Evolutionary conservation across 2,113 vertebrate species (phyloP).

Genomic region (Lepisosteus oculatus): DNA sequence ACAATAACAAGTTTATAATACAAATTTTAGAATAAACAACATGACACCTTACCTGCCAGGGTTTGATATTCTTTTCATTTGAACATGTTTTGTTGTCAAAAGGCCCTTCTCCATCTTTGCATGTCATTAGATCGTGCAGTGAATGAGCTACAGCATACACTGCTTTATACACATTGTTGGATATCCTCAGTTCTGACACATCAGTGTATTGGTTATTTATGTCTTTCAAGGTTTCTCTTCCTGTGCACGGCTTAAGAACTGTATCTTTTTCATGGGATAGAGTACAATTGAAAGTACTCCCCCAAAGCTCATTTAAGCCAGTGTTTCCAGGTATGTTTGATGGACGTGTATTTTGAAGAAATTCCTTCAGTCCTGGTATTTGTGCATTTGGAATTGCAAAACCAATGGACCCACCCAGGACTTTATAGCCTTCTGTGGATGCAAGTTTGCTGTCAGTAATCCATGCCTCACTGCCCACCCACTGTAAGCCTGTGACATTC

Average conservation of each 20-base stretch:
- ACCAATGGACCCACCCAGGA: slow-evolving; percentile 14
- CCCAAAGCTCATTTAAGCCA: slow-evolving; percentile 23
- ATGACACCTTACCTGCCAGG: too few relatives aligned
- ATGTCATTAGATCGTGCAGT: neutral
- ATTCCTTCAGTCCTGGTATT: slow-evolving; percentile 7
- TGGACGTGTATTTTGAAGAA: slow-evolving; percentile 11
- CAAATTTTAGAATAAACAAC: too few relatives aligned
- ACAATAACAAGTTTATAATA: too few relatives aligned
- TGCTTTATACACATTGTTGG: slow-evolving; percentile 1
- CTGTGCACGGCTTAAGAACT: neutral
- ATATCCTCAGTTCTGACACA: neutral
- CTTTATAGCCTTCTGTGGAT: neutral
- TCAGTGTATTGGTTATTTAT: neutral
- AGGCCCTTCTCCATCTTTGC: neutral
- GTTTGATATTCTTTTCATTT: too few relatives aligned
- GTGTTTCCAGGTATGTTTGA: slow-evolving; percentile 15
- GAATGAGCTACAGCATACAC: slow-evolving; percentile 3
- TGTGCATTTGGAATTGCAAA: neutral
- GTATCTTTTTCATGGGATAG: neutral
- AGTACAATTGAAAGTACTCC: neutral
- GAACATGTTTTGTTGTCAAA: neutral
- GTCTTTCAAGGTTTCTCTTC: neutral
- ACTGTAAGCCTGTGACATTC: slow-evolving; percentile 13
- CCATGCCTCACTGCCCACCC: slow-evolving; percentile 12
- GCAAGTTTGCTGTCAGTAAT: slow-evolving; percentile 1